Evolutionary conservation across 2,888 invertebrate genomes (phyloP), one percentile per base, ranked within the genome.

Genomic region (Ectemnius continuus): DNA sequence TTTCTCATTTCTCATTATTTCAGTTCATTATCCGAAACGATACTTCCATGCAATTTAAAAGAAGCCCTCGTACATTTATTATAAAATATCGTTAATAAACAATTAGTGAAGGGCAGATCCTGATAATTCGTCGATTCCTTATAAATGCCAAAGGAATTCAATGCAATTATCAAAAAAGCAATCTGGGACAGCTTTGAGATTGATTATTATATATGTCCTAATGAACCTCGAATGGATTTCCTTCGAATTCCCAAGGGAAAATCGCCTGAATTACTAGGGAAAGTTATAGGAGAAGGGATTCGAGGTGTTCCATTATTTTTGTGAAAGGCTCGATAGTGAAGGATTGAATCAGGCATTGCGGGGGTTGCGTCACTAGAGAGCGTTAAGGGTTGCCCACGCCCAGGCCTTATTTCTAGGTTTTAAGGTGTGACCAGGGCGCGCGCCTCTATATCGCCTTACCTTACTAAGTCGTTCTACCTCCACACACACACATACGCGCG

Each of bases 341-440:
- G 70, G 47, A 67, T 77, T 63, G 75, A 68, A 69, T 65, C 69
- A 61, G 52, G 47, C 67, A 36, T 16, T 47, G 47, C 67, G 45
- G 20, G 23, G 14, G 63, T 78, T 80, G 65, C 75, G 79, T 78
- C 75, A 73, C 47, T 36, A 14, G 47, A 47, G 11, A 13, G 52
- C 36, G 57, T 52, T 65, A 74, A 60, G 65, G 80, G 75, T 78
- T 80, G 77, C 66, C 76, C 83, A 83, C 84, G 76, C 82, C 74
- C 78, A 77, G 76, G 68, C 71, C 78, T 82, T 78, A 73, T 86
- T 85, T 82, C 80, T 73, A 67, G 77, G 70, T 81, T 82, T 83
- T 75, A 83, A 86, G 87, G 87, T 84, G 86, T 80, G 86, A 86
- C 87, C 72, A 67, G 69, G 60, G 69, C 18, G 36, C 48, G 68